Evolutionary conservation across 1,140 invertebrate genomes (phyloP).

Genomic region (Globodera ellingtonae): DNA sequence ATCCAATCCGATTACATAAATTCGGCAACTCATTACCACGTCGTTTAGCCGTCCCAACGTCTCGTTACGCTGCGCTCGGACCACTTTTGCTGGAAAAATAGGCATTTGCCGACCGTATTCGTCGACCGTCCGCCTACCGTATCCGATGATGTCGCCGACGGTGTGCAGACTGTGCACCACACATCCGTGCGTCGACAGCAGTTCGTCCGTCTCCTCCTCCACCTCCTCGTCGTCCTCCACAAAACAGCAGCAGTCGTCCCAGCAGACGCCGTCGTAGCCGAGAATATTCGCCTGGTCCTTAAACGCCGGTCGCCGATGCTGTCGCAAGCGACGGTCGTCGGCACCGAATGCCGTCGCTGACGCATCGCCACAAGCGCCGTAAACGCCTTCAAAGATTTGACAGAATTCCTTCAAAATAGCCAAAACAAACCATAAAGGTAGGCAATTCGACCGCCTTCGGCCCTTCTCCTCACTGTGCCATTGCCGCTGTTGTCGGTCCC

Average conservation of each 20-base stretch:
- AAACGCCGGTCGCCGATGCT: background rate
- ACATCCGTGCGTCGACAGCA: background rate
- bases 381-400: slow-evolving; percentile 6
- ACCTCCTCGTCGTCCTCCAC: slow-evolving; percentile 13
- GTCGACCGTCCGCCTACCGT: background rate
- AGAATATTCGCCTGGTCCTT: slow-evolving; percentile 3
- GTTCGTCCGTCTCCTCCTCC: slow-evolving; percentile 1
- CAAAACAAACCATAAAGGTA: slow-evolving; percentile 16
- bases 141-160: slow-evolving; percentile 26
- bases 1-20: background rate
- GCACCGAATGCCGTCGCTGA: background rate
- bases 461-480: slow-evolving; percentile 8
- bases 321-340: background rate
- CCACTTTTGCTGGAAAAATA: slow-evolving; percentile 13
- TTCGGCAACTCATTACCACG: background rate
- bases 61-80: slow-evolving; percentile 27
- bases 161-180: slow-evolving; percentile 12
- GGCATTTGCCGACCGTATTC: background rate
- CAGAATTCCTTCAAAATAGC: background rate
- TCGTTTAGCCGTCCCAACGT: slow-evolving; percentile 27
- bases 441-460: slow-evolving; percentile 10
- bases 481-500: background rate
- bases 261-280: background rate
- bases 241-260: slow-evolving; percentile 18
- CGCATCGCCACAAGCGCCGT: background rate